Evolutionary conservation across 2,888 invertebrate genomes (phyloP), one percentile per base, ranked within the genome.

Genomic region (Eustalomyia histrio): DNA sequence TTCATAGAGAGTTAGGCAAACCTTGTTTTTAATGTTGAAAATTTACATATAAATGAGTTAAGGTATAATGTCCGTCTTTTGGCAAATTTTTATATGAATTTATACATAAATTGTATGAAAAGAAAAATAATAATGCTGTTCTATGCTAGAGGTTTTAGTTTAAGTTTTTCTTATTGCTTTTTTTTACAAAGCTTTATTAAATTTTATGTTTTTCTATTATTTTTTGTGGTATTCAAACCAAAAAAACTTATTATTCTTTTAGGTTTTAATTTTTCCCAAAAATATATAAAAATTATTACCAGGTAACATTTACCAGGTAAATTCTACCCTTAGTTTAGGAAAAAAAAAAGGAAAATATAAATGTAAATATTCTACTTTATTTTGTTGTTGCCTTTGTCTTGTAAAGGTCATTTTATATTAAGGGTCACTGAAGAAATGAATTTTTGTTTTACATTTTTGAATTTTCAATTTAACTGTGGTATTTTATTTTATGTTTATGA

Each of bases 341-440:
- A 39, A 39, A 39, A 39, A 39, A 12, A 12, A 2, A 12, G 39
- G 0, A 39, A 39, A 39, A 35, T 35, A 10, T 35, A 43, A 43
- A 47, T 47, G 10, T 7, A 12, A 39, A 12, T n/a, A 14, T 47
- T 47, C n/a, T n/a, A n/a, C 43, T 50, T 52, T 50, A 7, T 64
- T 57, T 50, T 7, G 9, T 39, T 69, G 8, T 47, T 47, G 17
- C 8, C 16, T 80, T 79, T 84, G 72, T 79, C 83, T 87, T 86
- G 85, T 87, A 86, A 86, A 86, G 85, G 87, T 87, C 86, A 85
- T 85, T 87, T 84, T 47, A 39, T 57, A 61, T 57, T 47, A 29
- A 65, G 74, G 79, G 65, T 75, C 79, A 69, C 21, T 65, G 53
- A 35, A 47, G 68, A 74, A 69, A 74, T 64, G 57, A 63, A 69